Base-by-base conservation (phyloP, 2,113 vertebrate species). In the Ictalurus punctatus region DNA sequence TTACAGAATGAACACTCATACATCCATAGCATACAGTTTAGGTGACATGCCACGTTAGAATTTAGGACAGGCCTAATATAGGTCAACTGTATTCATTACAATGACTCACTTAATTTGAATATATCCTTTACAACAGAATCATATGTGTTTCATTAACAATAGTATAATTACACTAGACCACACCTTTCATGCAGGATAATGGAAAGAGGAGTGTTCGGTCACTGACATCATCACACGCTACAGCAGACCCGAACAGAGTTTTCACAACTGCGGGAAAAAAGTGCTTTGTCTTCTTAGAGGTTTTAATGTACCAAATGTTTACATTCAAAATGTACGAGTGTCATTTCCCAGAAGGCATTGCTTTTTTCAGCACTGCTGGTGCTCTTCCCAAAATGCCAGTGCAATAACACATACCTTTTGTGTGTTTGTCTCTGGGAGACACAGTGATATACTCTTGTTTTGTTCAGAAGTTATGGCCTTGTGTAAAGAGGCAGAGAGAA, bases 271-370 rank as follows among this genome's bases (percentile, higher is more conserved):
- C 16, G 34, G 80, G 56, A 87, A 52, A 48, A 48, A 30, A 81
- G 58, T 58, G 3, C 7, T 34, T 34, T 17, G n/a, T 17, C 16
- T 34, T 87, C 44, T 67, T 67, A 0, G 19, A 37, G 78, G 23
- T 30, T 30, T 67, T 61, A 71, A 56, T 71, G 86, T 44, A 40
- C 40, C 71, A 78, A 65, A 67, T 78, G 83, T 67, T 85, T 84
- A 44, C 48, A 52, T 67, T 85, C 30, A 48, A 54, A 82, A 71
- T n/a, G 69, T 52, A 30, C 61, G 44, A 34, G 83, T 65, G 30
- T 69, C 74, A 85, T 79, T 89, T 89, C 88, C 63, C 88, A 89
- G 83, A 89, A 89, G 59, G 61, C 88, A n/a, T 12, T 89, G 73
- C 74, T 80, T 58, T 58, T 61, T 85, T 80, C 59, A 85, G 74